Conservation (phyloP, 2,113 vertebrate species). For the Lamprologus lemairii region DNA sequence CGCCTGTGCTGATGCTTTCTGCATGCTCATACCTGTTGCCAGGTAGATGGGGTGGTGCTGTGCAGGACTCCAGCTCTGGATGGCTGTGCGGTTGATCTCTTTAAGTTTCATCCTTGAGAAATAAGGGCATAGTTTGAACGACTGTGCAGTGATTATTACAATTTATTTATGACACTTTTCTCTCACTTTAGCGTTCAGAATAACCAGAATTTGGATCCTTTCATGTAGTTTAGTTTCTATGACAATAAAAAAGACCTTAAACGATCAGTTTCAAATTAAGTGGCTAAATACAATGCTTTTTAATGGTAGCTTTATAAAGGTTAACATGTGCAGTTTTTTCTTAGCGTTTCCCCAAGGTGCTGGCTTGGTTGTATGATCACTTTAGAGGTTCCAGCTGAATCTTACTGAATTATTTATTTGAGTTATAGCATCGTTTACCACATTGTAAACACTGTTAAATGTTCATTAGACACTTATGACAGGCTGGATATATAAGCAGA, state of each 20-base stretch:
- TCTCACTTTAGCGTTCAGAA: neutral
- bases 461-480: neutral
- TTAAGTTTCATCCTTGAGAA: conserved; percentile 88
- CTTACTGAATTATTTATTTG: neutral
- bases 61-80: conserved; percentile 94
- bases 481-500: neutral
- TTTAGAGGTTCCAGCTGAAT: neutral
- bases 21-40: conserved; percentile 79
- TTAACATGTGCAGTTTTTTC: neutral
- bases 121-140: neutral
- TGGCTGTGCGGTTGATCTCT: conserved; percentile 89
- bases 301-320: neutral
- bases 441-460: neutral
- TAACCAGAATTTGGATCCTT: neutral
- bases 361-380: neutral
- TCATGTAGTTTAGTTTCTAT: neutral
- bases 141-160: neutral
- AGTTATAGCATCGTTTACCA: neutral
- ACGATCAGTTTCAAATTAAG: neutral
- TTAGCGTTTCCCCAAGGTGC: neutral
- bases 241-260: neutral
- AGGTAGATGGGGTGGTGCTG: conserved; percentile 91
- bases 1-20: neutral
- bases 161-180: neutral
- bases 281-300: neutral